These are phyloP conservation scores for Bugula neritina DNA, from an alignment of 2,888 invertebrate species.

Conservation along the genomic window DNA sequence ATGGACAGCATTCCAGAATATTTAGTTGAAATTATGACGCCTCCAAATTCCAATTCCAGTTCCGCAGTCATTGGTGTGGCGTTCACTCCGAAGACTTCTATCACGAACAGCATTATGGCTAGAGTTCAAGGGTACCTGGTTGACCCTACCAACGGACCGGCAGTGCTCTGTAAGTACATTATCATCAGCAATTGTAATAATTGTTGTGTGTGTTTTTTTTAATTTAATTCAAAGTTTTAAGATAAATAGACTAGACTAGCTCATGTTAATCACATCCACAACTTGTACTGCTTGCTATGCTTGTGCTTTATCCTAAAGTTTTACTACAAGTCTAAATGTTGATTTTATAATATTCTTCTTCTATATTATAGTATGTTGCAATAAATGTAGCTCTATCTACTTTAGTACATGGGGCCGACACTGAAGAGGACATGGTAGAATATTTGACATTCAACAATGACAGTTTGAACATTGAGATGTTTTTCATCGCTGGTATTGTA, in stretches of 20 bases:
- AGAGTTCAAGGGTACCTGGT: background rate
- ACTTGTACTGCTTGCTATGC: no score
- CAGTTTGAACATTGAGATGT: background rate
- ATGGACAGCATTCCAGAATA: conserved; percentile 29
- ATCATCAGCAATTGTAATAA: no score
- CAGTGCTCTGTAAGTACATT: background rate
- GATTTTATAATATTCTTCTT: no score
- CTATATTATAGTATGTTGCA: no score
- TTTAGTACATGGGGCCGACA: background rate
- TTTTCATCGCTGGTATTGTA: background rate
- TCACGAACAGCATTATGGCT: background rate
- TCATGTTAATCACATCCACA: no score
- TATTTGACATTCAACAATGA: conserved; percentile 32
- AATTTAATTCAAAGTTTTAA: no score
- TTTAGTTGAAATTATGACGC: background rate
- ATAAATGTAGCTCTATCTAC: no score
- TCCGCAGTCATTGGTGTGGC: background rate
- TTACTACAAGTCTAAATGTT: no score
- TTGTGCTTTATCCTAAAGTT: no score
- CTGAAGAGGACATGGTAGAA: background rate
- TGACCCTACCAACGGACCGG: background rate
- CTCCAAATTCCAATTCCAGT: no score
- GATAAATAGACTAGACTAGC: no score
- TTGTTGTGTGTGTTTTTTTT: no score
- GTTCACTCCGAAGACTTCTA: background rate